A percentile compares a stretch with the other conserved stretches of the same genome.
Evolutionary conservation across 2,888 invertebrate species (phyloP).

Genomic region (Tetheella fluctuosa): DNA sequence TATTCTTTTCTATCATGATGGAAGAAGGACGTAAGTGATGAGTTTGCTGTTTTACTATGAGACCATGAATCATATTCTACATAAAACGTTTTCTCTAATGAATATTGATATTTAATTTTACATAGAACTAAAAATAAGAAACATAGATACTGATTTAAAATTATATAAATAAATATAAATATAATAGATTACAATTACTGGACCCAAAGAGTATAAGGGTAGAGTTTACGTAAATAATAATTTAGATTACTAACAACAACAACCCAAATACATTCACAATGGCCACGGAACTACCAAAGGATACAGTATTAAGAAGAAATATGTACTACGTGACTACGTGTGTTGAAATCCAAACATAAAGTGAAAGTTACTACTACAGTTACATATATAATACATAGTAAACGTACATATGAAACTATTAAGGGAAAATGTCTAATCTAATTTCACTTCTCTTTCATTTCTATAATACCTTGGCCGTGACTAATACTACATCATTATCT

Average conservation of each 20-base stretch:
- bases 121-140: no score
- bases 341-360: slow-evolving; percentile 45
- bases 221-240: slow-evolving; percentile 53
- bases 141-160: no score
- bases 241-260: slow-evolving; percentile 50
- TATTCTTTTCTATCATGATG: not conserved
- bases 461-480: no score
- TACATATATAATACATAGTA: not conserved
- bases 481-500: no score
- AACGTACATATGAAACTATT: not conserved
- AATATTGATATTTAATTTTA: no score
- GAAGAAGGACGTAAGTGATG: no score
- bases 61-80: no score
- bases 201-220: slow-evolving; percentile 31
- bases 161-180: not conserved
- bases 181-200: not conserved
- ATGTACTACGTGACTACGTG: slow-evolving; percentile 60
- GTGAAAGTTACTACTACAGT: slow-evolving; percentile 44
- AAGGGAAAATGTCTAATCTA: no score
- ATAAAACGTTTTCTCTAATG: no score
- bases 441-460: no score
- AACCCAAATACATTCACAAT: slow-evolving; percentile 45
- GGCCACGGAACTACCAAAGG: slow-evolving; percentile 42
- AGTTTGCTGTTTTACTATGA: no score
- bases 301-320: slow-evolving; percentile 64